These are phyloP conservation scores for Sebastes schlegelii DNA, from an alignment of 2,113 vertebrate species.

Conservation along the genomic window DNA sequence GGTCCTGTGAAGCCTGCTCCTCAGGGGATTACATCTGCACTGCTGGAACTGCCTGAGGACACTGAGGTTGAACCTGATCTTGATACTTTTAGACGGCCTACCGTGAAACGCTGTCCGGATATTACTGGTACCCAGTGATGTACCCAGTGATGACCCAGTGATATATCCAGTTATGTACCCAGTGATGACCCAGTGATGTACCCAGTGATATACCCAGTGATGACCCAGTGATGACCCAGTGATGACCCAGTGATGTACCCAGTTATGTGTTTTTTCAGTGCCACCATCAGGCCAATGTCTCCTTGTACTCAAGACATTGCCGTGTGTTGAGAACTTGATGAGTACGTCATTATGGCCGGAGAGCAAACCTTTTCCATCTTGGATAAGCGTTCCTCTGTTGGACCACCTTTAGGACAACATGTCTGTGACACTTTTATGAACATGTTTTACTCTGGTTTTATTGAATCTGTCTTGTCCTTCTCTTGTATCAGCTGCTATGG, in stretches of 20 bases:
- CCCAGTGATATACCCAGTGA: no score
- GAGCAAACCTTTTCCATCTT: not conserved
- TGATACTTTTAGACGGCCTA: not conserved
- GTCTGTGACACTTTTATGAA: no score
- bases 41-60: not conserved
- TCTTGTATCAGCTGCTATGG: no score
- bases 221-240: no score
- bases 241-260: no score
- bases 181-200: no score
- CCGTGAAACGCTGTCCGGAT: not conserved
- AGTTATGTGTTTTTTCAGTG: not conserved
- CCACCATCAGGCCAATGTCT: not conserved
- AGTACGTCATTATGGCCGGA: not conserved
- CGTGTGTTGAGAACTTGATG: not conserved
- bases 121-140: not conserved
- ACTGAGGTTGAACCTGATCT: not conserved
- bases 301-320: not conserved
- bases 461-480: no score
- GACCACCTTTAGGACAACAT: no score
- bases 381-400: no score
- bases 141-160: no score
- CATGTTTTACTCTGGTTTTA: no score
- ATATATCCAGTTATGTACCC: no score
- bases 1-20: conserved; percentile 13
- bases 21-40: not conserved